Conservation (phyloP, 2,797 vertebrate species). For the Micromesistius poutassou region DNA sequence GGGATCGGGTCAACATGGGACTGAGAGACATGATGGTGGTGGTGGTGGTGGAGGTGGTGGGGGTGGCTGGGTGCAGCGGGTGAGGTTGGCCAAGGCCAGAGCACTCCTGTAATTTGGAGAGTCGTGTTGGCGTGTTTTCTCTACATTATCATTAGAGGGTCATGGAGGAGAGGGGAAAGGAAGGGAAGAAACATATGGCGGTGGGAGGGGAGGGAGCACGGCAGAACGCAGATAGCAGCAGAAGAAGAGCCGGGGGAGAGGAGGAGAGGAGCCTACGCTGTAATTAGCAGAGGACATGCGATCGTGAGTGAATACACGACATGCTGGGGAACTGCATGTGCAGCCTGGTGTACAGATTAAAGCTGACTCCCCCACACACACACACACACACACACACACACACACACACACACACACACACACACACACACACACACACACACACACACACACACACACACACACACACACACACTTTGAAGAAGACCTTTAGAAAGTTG, state of each 20-base stretch:
- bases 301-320: slow-evolving; percentile 35
- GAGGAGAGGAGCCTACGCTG: slow-evolving; percentile 39
- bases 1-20: neutral
- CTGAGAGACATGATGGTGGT: neutral
- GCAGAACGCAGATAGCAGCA: slow-evolving; percentile 9
- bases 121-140: neutral
- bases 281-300: slow-evolving; percentile 58
- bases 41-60: neutral
- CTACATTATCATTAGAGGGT: neutral
- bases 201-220: slow-evolving; percentile 8
- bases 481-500: neutral
- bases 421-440: neutral
- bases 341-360: slow-evolving; percentile 20
- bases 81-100: no score
- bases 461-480: neutral
- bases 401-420: neutral
- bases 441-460: neutral
- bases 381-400: slow-evolving; percentile 10
- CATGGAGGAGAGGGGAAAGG: neutral
- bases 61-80: no score
- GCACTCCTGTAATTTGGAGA: neutral
- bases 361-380: slow-evolving; percentile 13
- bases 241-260: slow-evolving; percentile 10
- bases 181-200: neutral
- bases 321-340: slow-evolving; percentile 18